Conservation (phyloP, 2,888 invertebrate species). For the Pollenia griseotomentosa region DNA sequence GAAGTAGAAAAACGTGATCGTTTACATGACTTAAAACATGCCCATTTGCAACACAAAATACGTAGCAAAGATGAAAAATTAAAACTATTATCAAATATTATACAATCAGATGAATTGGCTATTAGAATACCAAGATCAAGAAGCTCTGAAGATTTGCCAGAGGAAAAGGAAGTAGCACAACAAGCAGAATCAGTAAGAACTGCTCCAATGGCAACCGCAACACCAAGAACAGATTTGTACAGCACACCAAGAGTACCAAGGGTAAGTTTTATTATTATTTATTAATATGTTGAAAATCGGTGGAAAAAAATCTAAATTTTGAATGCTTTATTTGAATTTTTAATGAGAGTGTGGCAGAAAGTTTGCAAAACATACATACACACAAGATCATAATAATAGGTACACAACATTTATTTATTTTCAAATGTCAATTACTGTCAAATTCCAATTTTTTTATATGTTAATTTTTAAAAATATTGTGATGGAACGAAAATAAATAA, state of each 20-base stretch:
- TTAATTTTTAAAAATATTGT: no score
- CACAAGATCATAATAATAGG: no score
- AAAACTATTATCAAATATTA: conserved; percentile 86
- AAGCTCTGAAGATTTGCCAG: conserved; percentile 80
- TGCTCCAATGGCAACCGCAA: conserved; percentile 74
- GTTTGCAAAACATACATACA: no score
- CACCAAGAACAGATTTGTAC: conserved; percentile 79
- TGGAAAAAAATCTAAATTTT: no score
- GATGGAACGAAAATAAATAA: no score
- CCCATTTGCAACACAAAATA: conserved; percentile 86
- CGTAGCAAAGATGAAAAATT: conserved; percentile 87
- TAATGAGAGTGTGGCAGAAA: no score
- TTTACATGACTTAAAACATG: conserved; percentile 88
- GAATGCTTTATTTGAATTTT: no score
- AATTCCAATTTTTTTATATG: no score
- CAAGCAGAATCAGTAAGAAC: conserved; percentile 76
- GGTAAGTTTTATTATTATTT: conserved; percentile 73
- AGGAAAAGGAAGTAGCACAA: conserved; percentile 76
- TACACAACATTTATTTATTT: no score
- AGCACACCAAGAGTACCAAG: conserved; percentile 77
- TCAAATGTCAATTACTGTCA: no score
- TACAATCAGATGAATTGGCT: conserved; percentile 84
- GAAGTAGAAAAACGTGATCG: conserved; percentile 91
- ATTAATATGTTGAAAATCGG: no score
- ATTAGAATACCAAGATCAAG: conserved; percentile 79